These are phyloP conservation scores for Pseudoips prasinana DNA, from an alignment of 2,888 invertebrate genomes.

Conservation along the genomic window DNA sequence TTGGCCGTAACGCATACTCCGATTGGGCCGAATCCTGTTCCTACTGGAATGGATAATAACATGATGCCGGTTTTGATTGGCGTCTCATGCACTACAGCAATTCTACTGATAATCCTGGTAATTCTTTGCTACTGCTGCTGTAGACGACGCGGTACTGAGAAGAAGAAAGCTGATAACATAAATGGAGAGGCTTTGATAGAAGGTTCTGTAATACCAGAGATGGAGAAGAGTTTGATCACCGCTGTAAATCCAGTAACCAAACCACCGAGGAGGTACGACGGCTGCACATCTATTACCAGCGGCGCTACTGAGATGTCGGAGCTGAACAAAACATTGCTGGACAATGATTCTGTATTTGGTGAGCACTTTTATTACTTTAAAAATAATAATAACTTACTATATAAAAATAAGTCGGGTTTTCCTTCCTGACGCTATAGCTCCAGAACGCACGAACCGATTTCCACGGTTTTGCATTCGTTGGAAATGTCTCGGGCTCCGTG, in stretches of 20 bases:
- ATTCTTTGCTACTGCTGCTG: constrained; percentile 83
- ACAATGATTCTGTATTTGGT: constrained; percentile 91
- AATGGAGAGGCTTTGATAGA: constrained; percentile 87
- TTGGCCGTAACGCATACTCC: constrained; percentile 74
- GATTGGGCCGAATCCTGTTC: constrained; percentile 62
- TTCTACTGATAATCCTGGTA: constrained; percentile 73
- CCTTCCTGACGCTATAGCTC: too few relatives aligned
- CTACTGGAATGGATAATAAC: constrained; percentile 79
- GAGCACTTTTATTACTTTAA: constrained; percentile 55
- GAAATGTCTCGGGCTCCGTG: too few relatives aligned
- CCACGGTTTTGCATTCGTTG: too few relatives aligned
- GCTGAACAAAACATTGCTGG: constrained; percentile 89
- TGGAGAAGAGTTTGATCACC: constrained; percentile 92
- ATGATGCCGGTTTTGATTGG: constrained; percentile 80
- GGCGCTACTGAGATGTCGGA: constrained; percentile 92
- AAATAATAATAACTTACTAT: too few relatives aligned
- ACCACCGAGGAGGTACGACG: constrained; percentile 89
- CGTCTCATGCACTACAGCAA: constrained; percentile 68
- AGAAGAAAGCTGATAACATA: constrained; percentile 81
- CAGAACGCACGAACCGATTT: too few relatives aligned
- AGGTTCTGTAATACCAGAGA: constrained; percentile 89
- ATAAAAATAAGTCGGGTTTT: too few relatives aligned
- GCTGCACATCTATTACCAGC: constrained; percentile 85
- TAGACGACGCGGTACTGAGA: constrained; percentile 73
- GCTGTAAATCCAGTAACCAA: constrained; percentile 93